phyloP scores from a whole-genome alignment of 1,140 invertebrate species.

The Drosophila insularis region DNA sequence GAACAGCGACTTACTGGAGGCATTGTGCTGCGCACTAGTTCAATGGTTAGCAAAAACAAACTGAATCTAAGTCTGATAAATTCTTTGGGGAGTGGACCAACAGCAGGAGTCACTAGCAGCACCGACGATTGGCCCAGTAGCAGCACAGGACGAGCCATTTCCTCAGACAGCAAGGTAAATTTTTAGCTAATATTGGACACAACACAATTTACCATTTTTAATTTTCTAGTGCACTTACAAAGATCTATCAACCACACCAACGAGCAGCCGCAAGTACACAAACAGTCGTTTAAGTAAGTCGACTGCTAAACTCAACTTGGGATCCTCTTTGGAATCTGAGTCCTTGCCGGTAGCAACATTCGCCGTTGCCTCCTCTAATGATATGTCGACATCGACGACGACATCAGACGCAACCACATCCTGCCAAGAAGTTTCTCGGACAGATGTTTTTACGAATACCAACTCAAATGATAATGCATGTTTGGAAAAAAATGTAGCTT shows the following conservation, averaged over 20 bases:
- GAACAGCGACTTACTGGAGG: constrained; percentile 78
- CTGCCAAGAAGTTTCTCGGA: constrained; percentile 34
- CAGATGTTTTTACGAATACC: constrained; percentile 73
- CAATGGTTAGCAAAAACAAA: constrained; percentile 65
- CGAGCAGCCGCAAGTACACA: constrained; percentile 73
- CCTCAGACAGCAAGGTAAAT: constrained; percentile 77
- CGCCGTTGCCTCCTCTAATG: constrained; percentile 10
- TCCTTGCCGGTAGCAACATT: background rate
- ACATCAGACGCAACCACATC: constrained; percentile 5
- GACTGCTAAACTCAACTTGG: constrained; percentile 80
- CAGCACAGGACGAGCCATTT: constrained; percentile 68
- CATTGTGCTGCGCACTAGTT: constrained; percentile 69
- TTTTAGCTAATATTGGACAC: background rate
- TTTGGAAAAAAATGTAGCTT: constrained; percentile 11
- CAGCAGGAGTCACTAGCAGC: constrained; percentile 15
- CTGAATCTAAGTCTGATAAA: constrained; percentile 80
- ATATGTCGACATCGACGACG: constrained; percentile 18
- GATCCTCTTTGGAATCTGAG: constrained; percentile 51
- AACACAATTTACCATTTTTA: background rate
- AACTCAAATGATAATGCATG: constrained; percentile 70
- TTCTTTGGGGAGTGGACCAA: constrained; percentile 32
- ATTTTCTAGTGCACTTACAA: constrained; percentile 69
- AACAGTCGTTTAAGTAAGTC: constrained; percentile 79
- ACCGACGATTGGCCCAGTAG: constrained; percentile 75
- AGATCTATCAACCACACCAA: constrained; percentile 74